Conservation (phyloP, 2,888 invertebrate species). For the Chalcosyrphus nemorum region DNA sequence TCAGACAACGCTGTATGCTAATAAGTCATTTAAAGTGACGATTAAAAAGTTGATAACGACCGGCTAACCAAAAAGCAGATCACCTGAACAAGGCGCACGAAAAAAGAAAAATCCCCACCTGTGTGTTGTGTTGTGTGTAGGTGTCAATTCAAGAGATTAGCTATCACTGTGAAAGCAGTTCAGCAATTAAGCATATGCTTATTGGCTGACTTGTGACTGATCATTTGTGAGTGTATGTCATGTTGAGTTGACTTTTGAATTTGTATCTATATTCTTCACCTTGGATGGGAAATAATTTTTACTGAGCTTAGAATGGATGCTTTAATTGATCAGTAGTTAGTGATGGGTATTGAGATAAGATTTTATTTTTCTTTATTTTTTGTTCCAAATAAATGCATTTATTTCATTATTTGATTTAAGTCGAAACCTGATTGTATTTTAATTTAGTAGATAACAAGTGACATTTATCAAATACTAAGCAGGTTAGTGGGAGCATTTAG, state of each 20-base stretch:
- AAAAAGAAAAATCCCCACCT: slow-evolving; percentile 20
- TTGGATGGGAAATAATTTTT: slow-evolving; percentile 6
- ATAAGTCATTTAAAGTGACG: slow-evolving; percentile 53
- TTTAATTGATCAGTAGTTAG: not conserved
- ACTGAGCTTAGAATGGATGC: not conserved
- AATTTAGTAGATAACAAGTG: no score
- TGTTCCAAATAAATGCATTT: not conserved
- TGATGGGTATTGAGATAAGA: not conserved
- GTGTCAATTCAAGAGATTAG: slow-evolving; percentile 46
- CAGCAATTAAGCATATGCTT: slow-evolving; percentile 43
- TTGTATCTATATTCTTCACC: slow-evolving; percentile 35
- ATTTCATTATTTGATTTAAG: not conserved
- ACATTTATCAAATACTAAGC: no score
- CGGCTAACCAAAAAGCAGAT: slow-evolving; percentile 58
- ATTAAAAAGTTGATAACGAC: slow-evolving; percentile 56
- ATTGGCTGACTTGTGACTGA: slow-evolving; percentile 40
- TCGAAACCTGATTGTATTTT: not conserved
- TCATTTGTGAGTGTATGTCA: slow-evolving; percentile 12
- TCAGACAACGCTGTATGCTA: slow-evolving; percentile 38
- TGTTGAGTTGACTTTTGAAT: slow-evolving; percentile 23
- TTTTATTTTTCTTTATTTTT: not conserved
- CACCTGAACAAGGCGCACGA: slow-evolving; percentile 19
- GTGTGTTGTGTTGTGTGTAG: no score
- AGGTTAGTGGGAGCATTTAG: no score
- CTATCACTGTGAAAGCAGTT: slow-evolving; percentile 7